phyloP scores from a whole-genome alignment of 1,140 invertebrate genomes.

The Lysiphlebus fabarum region DNA sequence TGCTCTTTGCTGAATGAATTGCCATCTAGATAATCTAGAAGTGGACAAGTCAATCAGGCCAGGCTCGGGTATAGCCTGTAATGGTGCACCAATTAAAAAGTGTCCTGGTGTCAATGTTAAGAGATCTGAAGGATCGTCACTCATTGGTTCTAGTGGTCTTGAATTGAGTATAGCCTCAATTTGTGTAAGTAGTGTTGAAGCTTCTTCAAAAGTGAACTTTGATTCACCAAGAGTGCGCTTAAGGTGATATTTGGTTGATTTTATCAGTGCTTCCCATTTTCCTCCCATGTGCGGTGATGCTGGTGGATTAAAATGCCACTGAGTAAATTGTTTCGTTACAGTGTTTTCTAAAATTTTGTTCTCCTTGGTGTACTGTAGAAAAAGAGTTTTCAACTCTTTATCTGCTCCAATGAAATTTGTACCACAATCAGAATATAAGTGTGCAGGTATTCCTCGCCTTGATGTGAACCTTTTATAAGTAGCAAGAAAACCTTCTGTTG shows the following conservation, averaged over 20 bases:
- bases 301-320: conserved; percentile 11
- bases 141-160: conserved; percentile 27
- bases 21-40: conserved; percentile 22
- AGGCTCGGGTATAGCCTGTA: conserved; percentile 30
- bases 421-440: conserved; percentile 27
- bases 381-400: conserved; percentile 20
- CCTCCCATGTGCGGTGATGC: conserved; percentile 11
- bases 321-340: conserved; percentile 2
- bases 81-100: conserved; percentile 26
- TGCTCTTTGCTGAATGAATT: conserved; percentile 19
- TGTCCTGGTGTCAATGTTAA: conserved; percentile 27
- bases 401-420: conserved; percentile 27
- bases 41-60: conserved; percentile 10
- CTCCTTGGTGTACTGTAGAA: conserved; percentile 7
- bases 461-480: conserved; percentile 24
- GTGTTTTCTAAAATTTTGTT: neutral
- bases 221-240: conserved; percentile 25
- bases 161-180: conserved; percentile 38
- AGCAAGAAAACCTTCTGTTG: conserved; percentile 13
- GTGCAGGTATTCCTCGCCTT: conserved; percentile 14
- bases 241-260: conserved; percentile 16
- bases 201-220: conserved; percentile 34
- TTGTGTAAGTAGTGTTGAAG: conserved; percentile 30
- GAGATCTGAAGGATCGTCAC: conserved; percentile 25
- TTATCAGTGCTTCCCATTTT: conserved; percentile 14